Conservation (phyloP, 2,797 vertebrate species). For the Heterohyrax brucei region DNA sequence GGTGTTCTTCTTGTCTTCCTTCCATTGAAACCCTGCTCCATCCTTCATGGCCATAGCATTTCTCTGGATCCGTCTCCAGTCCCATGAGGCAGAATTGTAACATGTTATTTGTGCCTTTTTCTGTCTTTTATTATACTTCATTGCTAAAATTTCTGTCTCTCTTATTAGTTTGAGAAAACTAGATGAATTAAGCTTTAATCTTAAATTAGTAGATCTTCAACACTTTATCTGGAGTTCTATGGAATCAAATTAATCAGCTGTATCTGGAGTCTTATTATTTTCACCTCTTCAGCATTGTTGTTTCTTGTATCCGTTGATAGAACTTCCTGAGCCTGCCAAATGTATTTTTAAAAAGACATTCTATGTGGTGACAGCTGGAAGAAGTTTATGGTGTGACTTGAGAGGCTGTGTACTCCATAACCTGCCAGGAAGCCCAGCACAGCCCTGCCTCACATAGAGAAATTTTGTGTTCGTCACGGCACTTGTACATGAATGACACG, state of each 20-base stretch:
- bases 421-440: not conserved
- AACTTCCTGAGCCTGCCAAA: not conserved
- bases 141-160: not conserved
- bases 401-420: not conserved
- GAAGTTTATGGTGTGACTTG: not conserved
- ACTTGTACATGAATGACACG: not conserved
- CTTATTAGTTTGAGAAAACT: not conserved
- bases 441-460: not conserved
- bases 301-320: not conserved
- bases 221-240: not conserved
- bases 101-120: not conserved
- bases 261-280: not conserved
- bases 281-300: not conserved
- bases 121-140: not conserved
- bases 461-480: not conserved
- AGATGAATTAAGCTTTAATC: not conserved
- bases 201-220: not conserved
- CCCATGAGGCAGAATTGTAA: not conserved
- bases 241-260: not conserved
- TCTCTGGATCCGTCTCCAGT: not conserved
- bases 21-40: not conserved
- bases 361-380: not conserved
- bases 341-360: not conserved
- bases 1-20: not conserved
- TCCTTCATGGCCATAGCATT: not conserved